phyloP scores from a whole-genome alignment of 2,888 invertebrate species.

The Celastrina argiolus region DNA sequence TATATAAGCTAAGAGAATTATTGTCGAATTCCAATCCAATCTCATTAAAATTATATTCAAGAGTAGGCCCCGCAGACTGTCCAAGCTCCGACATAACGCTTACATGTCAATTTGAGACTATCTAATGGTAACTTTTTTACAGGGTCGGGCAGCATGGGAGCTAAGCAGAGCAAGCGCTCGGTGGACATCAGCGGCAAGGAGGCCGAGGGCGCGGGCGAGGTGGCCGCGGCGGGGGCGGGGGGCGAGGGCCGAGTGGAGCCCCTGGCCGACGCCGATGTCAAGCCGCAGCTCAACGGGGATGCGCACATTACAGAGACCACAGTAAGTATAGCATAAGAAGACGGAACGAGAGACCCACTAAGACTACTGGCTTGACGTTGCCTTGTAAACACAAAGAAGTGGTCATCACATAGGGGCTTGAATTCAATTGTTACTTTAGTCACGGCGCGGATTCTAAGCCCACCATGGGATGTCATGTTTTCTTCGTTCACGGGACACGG shows the following conservation, averaged over 20 bases:
- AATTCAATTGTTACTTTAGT: too few species aligned
- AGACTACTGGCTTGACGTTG: not conserved
- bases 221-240: conserved; percentile 77
- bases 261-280: conserved; percentile 85
- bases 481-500: too few species aligned
- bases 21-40: too few species aligned
- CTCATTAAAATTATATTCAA: too few species aligned
- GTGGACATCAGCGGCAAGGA: conserved; percentile 89
- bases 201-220: conserved; percentile 75
- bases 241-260: conserved; percentile 85
- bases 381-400: not conserved
- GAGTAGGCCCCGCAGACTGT: too few species aligned
- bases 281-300: conserved; percentile 86
- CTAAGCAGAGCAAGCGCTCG: conserved; percentile 91
- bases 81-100: too few species aligned
- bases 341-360: not conserved
- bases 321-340: conserved; percentile 58
- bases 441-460: too few species aligned
- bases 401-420: too few species aligned
- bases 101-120: not conserved
- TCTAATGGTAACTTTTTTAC: conserved; percentile 31
- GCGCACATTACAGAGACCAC: conserved; percentile 80
- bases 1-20: too few species aligned
- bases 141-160: conserved; percentile 82
- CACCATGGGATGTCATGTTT: too few species aligned